Evolutionary conservation across 2,888 invertebrate species (phyloP).

Genomic region (Sympetrum striolatum): DNA sequence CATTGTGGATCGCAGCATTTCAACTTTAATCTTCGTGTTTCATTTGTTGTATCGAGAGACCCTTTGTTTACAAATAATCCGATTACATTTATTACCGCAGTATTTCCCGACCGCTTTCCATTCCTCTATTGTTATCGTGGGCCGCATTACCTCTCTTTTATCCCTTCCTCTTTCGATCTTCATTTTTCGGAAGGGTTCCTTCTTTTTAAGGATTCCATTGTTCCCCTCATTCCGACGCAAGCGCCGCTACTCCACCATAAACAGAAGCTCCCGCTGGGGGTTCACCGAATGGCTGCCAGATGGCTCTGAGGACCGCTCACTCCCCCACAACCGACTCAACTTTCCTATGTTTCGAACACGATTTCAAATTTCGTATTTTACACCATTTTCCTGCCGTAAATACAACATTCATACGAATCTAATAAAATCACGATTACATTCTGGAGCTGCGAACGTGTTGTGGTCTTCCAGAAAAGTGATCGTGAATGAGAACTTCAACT

Average conservation of each 20-base stretch:
- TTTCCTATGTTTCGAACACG: no score
- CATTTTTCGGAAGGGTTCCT: background rate
- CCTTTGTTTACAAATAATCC: background rate
- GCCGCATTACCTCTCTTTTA: background rate
- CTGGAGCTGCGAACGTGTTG: no score
- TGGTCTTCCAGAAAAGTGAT: no score
- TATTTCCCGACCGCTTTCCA: background rate
- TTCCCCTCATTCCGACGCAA: background rate
- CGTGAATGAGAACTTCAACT: no score
- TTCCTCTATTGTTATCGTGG: background rate
- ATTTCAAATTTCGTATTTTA: no score
- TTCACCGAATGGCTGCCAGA: background rate
- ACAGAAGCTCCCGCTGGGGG: background rate
- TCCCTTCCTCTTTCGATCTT: background rate
- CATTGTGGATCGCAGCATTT: background rate
- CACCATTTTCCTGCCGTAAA: no score
- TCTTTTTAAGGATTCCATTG: background rate
- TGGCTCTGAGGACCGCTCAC: background rate
- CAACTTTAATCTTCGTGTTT: background rate
- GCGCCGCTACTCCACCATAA: background rate
- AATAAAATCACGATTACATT: no score
- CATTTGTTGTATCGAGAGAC: background rate
- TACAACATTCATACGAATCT: no score
- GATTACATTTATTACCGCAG: background rate
- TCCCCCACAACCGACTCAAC: no score